Conservation (phyloP, 2,113 vertebrate genomes). For the Oryzias woworae region DNA sequence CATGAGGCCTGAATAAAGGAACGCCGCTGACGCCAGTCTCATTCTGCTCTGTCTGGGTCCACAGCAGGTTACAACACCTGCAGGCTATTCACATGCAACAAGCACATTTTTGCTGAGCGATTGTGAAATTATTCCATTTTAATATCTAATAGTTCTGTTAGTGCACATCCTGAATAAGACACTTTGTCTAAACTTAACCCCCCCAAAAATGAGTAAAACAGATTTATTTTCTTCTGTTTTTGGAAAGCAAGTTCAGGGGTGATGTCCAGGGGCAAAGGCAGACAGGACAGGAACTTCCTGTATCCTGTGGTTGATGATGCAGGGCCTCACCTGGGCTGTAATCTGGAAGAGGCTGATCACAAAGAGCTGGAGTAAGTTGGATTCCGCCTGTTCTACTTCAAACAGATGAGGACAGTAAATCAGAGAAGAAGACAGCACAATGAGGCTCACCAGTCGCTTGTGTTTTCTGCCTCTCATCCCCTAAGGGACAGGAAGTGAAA, state of each 20-base stretch:
- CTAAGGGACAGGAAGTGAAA: constrained; percentile 75
- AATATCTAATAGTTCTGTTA: constrained; percentile 8
- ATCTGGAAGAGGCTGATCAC: constrained; percentile 91
- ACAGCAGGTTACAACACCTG: constrained; percentile 62
- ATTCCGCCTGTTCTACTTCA: constrained; percentile 95
- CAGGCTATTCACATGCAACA: constrained; percentile 52
- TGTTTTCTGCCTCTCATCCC: constrained; percentile 68
- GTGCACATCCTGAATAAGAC: not conserved
- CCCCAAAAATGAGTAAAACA: not conserved
- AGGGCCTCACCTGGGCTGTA: constrained; percentile 90
- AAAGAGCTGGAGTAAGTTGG: constrained; percentile 86
- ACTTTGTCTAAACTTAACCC: constrained; percentile 3
- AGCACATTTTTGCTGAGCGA: constrained; percentile 17
- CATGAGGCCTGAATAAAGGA: constrained; percentile 58
- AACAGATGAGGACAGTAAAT: constrained; percentile 92
- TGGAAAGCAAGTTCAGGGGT: constrained; percentile 15
- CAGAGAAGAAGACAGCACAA: constrained; percentile 80
- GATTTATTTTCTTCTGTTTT: not conserved
- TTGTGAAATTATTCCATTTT: constrained; percentile 23
- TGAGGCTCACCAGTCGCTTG: constrained; percentile 83
- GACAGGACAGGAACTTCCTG: constrained; percentile 88
- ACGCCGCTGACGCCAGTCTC: constrained; percentile 52
- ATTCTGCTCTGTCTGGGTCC: constrained; percentile 61
- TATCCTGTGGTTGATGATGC: constrained; percentile 83
- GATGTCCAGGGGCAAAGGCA: constrained; percentile 61